Base-by-base conservation (phyloP, 2,888 invertebrate species). In the Argyresthia albistria region DNA sequence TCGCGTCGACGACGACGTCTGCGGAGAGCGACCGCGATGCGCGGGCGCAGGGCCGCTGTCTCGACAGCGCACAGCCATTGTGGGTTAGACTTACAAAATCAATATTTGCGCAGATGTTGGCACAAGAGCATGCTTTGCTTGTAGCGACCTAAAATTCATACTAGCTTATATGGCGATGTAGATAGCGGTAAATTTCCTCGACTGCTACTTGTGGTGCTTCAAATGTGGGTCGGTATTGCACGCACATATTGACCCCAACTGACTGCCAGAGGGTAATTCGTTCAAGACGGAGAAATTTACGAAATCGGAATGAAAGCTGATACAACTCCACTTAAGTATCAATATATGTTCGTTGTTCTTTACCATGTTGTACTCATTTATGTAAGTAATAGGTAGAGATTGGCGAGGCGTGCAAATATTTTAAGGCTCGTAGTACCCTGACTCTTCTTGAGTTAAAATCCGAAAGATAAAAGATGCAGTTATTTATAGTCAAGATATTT, bases 71-170 rank as follows among this genome's bases (percentile, higher is more conserved):
- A 9, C n/a, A 39, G 39, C 70, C 60, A 80, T 81, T 79, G 77
- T 77, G 68, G 65, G 76, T 76, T 72, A 80, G 70, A 75, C 83
- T 82, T 83, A 87, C 84, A 82, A 84, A 86, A 84, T 86, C 86
- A 87, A 87, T 87, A 87, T 87, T 87, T 84, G 86, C 83, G 75
- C 86, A 87, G 86, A 83, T 86, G 86, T 82, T 80, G 82, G 80
- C 76, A 74, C 76, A 82, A 86, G 83, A 87, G 80, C 83, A 83
- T 77, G 77, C 76, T 80, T 76, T 82, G 79, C 82, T 81, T 80
- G 78, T 76, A 73, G 76, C 80, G 87, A 87, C 87, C 87, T 86
- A 86, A 87, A 86, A 86, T 82, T 83, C 84, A 82, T 82, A 82
- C 81, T 25, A 77, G 80, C 83, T 83, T 86, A 86, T 87, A 87